Percentiles rank a stretch among this genome's conserved stretches.
Conservation (phyloP, 2,797 vertebrate species). For the Melanogrammus aeglefinus region DNA sequence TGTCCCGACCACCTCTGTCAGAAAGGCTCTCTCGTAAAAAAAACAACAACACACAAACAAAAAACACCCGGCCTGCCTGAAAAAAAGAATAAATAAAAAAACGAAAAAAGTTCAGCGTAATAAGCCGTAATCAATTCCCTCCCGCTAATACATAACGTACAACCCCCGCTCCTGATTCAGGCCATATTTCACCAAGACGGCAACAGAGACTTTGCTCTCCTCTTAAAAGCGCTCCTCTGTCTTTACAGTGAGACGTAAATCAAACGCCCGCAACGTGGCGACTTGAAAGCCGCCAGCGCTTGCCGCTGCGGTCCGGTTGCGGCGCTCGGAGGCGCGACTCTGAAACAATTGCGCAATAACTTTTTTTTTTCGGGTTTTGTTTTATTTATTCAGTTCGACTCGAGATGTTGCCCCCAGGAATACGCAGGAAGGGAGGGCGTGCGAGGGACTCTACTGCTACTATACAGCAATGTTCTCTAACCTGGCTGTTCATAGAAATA, state of each 20-base stretch:
- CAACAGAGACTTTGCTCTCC: conserved; percentile 32
- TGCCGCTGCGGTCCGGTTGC: not conserved
- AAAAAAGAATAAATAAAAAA: not conserved
- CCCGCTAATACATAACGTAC: conserved; percentile 34
- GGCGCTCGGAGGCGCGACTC: not conserved
- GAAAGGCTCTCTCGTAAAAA: not conserved
- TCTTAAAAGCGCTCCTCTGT: conserved; percentile 30
- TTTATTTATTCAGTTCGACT: not conserved
- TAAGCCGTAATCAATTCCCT: conserved; percentile 33
- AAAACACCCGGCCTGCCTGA: conserved; percentile 47
- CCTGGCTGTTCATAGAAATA: not conserved
- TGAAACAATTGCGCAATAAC: not conserved
- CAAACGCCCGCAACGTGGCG: conserved; percentile 19
- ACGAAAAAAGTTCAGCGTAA: conserved; percentile 33
- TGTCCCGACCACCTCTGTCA: not conserved
- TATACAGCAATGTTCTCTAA: not conserved
- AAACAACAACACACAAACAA: not conserved
- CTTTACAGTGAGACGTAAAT: conserved; percentile 46
- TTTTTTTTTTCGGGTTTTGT: not conserved
- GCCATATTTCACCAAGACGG: conserved; percentile 42
- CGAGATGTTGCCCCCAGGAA: not conserved
- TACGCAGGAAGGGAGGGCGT: not conserved
- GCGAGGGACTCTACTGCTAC: not conserved
- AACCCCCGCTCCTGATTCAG: conserved; percentile 23
- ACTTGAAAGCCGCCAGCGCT: not conserved